These are phyloP conservation scores for Glomeris maerens DNA, from an alignment of 1,140 invertebrate genomes.

Conservation along the genomic window DNA sequence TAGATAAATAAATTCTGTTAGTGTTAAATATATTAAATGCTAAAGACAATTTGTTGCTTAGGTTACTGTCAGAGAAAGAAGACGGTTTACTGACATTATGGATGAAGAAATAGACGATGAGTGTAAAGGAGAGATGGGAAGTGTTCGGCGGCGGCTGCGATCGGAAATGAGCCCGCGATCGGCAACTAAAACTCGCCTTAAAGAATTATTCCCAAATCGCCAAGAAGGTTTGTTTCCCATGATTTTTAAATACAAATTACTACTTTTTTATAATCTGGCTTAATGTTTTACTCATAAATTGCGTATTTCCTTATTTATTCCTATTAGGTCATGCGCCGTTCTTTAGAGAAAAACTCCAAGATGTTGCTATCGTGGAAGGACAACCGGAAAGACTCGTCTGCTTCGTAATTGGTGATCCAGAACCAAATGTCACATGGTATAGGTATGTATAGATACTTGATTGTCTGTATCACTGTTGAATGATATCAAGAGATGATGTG, in stretches of 20 bases:
- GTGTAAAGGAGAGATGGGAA: conserved; percentile 57
- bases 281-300: neutral
- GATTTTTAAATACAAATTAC: conserved; percentile 13
- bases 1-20: neutral
- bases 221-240: neutral
- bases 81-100: conserved; percentile 86
- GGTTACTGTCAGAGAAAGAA: conserved; percentile 73
- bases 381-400: conserved; percentile 63
- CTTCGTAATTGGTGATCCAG: conserved; percentile 74
- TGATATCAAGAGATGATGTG: neutral
- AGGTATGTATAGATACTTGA: conserved; percentile 41
- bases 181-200: conserved; percentile 9
- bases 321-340: conserved; percentile 26
- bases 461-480: neutral
- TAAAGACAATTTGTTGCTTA: conserved; percentile 24
- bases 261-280: neutral
- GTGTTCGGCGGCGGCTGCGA: conserved; percentile 18
- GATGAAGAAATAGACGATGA: conserved; percentile 92
- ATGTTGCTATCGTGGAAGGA: conserved; percentile 59
- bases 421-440: conserved; percentile 88
- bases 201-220: conserved; percentile 9
- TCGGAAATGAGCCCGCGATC: conserved; percentile 9
- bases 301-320: neutral
- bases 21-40: neutral
- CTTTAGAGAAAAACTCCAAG: conserved; percentile 38